Evolutionary conservation across 2,888 invertebrate genomes (phyloP).

Genomic region (Catocala nupta): DNA sequence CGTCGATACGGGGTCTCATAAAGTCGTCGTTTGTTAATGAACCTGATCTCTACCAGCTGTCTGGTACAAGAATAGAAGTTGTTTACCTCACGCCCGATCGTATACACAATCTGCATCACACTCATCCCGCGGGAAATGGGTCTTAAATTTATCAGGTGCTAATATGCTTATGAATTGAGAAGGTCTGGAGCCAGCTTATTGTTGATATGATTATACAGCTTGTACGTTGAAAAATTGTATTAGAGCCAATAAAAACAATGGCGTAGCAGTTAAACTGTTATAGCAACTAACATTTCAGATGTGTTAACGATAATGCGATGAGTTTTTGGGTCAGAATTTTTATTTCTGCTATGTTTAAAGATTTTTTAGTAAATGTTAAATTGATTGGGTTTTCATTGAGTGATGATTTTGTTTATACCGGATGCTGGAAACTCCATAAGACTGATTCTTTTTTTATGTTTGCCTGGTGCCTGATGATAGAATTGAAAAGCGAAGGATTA

Average conservation of each 20-base stretch:
- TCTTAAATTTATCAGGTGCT: conserved; percentile 74
- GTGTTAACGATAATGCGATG: no score
- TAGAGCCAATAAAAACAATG: not conserved
- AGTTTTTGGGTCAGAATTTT: no score
- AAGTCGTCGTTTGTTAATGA: conserved; percentile 72
- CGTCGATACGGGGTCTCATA: conserved; percentile 39
- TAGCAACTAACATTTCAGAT: not conserved
- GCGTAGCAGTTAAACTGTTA: conserved; percentile 1
- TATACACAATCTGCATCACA: conserved; percentile 62
- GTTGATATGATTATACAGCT: conserved; percentile 14
- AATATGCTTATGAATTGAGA: conserved; percentile 57
- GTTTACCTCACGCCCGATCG: conserved; percentile 66
- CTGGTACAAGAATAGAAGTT: conserved; percentile 70
- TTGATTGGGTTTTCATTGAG: no score
- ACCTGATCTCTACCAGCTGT: conserved; percentile 59
- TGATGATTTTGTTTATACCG: no score
- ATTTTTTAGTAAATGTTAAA: no score
- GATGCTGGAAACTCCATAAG: no score
- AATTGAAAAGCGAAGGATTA: no score
- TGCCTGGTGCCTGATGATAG: no score
- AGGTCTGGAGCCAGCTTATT: conserved; percentile 27
- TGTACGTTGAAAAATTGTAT: conserved; percentile 12
- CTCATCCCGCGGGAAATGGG: conserved; percentile 58
- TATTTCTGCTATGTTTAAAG: no score
- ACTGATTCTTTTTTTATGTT: no score